phyloP scores from a whole-genome alignment of 2,888 invertebrate species.

The Leistus spinibarbis region DNA sequence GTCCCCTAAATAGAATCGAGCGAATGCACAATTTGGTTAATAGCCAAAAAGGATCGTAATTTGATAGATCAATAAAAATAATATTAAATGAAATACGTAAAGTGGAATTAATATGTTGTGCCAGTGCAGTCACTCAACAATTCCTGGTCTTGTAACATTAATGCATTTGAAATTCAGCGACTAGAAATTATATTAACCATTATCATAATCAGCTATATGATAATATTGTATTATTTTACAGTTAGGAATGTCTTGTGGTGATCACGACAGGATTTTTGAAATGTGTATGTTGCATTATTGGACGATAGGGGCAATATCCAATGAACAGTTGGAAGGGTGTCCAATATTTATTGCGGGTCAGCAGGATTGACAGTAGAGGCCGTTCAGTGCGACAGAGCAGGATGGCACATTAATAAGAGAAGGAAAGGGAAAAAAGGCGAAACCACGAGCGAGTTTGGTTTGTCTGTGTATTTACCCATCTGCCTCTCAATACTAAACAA shows the following conservation, averaged over 20 bases:
- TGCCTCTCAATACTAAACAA: slow-evolving; percentile 15
- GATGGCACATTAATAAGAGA: background rate
- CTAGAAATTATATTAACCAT: no score
- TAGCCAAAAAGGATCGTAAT: background rate
- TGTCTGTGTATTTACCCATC: slow-evolving; percentile 4
- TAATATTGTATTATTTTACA: no score
- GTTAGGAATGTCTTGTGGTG: no score
- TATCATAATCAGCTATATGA: no score
- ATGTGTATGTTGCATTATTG: no score
- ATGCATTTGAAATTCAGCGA: no score
- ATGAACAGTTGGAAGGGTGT: background rate
- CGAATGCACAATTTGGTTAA: background rate
- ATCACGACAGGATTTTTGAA: no score
- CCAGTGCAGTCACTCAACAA: no score
- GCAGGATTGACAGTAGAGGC: background rate
- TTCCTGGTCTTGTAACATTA: no score
- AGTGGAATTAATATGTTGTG: no score
- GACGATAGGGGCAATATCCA: background rate
- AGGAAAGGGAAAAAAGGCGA: background rate
- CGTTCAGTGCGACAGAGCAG: background rate
- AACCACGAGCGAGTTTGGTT: background rate
- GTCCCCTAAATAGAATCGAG: background rate
- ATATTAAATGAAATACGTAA: no score
- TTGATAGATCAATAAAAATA: background rate
- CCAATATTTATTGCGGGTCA: slow-evolving; percentile 16